Conservation (phyloP, 2,797 vertebrate genomes). For the Botia kubotai region DNA sequence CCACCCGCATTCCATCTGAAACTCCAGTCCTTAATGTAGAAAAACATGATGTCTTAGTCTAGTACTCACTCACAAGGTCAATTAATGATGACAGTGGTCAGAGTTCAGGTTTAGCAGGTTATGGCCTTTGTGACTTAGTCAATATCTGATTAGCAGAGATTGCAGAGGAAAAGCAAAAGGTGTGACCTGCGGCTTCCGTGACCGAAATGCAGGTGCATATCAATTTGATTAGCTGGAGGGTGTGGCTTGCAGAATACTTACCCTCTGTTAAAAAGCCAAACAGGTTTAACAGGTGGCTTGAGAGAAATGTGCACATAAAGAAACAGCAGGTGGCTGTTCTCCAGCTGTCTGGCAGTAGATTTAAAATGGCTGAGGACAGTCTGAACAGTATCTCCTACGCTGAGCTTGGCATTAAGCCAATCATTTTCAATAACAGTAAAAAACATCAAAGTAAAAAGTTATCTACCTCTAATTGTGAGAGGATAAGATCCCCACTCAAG, state of each 20-base stretch:
- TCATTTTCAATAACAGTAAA: background rate
- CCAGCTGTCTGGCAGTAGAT: background rate
- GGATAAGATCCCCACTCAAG: background rate
- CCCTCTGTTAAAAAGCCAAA: background rate
- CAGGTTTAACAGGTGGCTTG: conserved; percentile 9
- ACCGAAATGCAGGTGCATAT: background rate
- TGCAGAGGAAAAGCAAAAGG: background rate
- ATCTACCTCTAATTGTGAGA: background rate
- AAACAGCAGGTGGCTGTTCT: background rate
- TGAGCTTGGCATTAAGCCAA: too few species aligned
- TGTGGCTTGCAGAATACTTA: background rate
- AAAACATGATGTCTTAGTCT: conserved; percentile 4
- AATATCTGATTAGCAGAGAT: background rate
- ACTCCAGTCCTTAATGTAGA: background rate
- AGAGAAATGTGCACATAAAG: background rate
- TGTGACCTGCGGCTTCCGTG: background rate
- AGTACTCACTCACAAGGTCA: background rate
- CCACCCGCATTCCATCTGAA: conserved; percentile 17
- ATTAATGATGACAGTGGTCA: background rate
- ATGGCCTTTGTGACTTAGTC: background rate
- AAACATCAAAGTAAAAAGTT: background rate
- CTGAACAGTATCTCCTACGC: background rate
- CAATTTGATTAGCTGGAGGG: background rate
- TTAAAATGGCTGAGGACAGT: background rate
- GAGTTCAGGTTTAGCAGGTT: background rate